phyloP scores from a whole-genome alignment of 2,888 invertebrate species.

The Phasia obesa region DNA sequence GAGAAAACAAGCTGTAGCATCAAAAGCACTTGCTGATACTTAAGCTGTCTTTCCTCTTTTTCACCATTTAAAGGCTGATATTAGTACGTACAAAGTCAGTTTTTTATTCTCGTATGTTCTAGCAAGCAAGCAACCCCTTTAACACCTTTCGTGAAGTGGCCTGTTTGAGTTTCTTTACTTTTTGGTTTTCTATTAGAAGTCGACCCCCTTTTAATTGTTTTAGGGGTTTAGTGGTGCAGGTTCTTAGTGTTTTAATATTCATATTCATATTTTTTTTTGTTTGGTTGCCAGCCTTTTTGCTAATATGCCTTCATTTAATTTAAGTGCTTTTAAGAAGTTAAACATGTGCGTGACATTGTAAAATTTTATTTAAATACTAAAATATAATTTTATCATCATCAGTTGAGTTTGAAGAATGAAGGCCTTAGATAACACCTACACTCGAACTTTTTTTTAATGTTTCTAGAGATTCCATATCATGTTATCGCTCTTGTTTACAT shows the following conservation, averaged over 20 bases:
- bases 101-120: slow-evolving; percentile 6
- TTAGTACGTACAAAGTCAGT: slow-evolving; percentile 44
- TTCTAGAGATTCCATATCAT: no score
- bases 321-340: slow-evolving; percentile 64
- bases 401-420: background rate
- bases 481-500: slow-evolving; percentile 37
- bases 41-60: background rate
- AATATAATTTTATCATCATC: slow-evolving; percentile 20
- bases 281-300: slow-evolving; percentile 12
- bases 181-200: slow-evolving; percentile 25
- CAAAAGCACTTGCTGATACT: slow-evolving; percentile 37
- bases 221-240: background rate
- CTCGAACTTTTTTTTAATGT: background rate
- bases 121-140: background rate
- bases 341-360: slow-evolving; percentile 69
- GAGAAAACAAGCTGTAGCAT: background rate
- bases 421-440: slow-evolving; percentile 9
- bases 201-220: background rate
- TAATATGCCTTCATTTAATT: slow-evolving; percentile 56
- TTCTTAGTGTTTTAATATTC: slow-evolving; percentile 50
- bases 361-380: slow-evolving; percentile 55
- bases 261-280: background rate
- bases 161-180: slow-evolving; percentile 13
- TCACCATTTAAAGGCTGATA: background rate
- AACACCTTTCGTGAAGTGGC: slow-evolving; percentile 51